Conservation (phyloP, 2,113 vertebrate genomes). For the Eubucco bourcierii region DNA sequence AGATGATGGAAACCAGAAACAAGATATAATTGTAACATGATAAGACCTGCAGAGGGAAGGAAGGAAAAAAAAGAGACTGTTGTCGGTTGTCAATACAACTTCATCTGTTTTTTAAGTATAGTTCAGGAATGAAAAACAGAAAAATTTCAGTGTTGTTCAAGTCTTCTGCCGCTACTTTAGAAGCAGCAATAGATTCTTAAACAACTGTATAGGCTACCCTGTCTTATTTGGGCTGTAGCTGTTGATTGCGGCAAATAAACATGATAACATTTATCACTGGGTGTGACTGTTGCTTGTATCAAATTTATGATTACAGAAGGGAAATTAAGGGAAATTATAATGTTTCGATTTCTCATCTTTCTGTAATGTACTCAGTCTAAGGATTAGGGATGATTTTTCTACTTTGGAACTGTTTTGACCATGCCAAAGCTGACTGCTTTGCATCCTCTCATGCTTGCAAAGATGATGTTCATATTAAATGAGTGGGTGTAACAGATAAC, state of each 20-base stretch:
- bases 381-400: background rate
- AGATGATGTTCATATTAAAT: background rate
- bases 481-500: background rate
- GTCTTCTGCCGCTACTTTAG: background rate
- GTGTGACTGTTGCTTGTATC: background rate
- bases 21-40: background rate
- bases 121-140: background rate
- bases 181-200: background rate
- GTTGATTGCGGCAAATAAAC: background rate
- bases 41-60: background rate
- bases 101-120: background rate
- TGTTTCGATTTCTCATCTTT: background rate
- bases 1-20: background rate
- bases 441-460: background rate
- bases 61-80: too few relatives aligned
- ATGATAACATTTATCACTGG: background rate
- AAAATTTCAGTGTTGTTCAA: background rate
- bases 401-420: background rate
- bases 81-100: background rate
- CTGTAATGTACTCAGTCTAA: background rate
- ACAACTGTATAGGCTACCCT: background rate
- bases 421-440: background rate
- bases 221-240: background rate
- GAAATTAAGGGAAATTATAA: background rate
- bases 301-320: background rate